phyloP scores from a whole-genome alignment of 2,888 invertebrate genomes.

The Hirudinaria manillensis region DNA sequence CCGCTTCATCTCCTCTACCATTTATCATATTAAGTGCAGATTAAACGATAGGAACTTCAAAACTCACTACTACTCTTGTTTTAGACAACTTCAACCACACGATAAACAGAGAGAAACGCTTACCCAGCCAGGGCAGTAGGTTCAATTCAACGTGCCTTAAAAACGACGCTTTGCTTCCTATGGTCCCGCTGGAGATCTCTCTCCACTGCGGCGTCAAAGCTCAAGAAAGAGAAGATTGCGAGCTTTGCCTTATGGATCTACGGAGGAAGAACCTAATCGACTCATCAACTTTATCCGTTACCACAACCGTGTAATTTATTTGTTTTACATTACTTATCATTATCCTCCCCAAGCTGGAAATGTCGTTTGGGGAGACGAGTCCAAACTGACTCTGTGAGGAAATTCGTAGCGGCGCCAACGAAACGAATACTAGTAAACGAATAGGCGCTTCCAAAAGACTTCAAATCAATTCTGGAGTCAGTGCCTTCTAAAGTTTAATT shows the following conservation, averaged over 20 bases:
- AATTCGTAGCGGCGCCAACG: too few relatives aligned
- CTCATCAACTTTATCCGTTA: not conserved
- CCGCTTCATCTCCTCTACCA: too few relatives aligned
- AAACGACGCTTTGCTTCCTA: not conserved
- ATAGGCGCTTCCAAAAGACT: too few relatives aligned
- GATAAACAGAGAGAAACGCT: conserved; percentile 1
- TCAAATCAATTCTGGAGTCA: too few relatives aligned
- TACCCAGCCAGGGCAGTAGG: not conserved
- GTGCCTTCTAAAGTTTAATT: too few relatives aligned
- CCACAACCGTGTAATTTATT: conserved; percentile 11
- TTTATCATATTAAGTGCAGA: too few relatives aligned
- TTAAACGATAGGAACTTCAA: not conserved
- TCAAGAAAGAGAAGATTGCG: conserved; percentile 7
- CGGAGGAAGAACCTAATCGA: not conserved
- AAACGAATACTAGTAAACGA: too few relatives aligned
- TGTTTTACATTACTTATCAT: not conserved
- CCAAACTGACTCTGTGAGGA: too few relatives aligned
- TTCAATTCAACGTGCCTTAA: conserved; percentile 21
- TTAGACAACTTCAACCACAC: conserved; percentile 11
- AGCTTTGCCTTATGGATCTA: conserved; percentile 13
- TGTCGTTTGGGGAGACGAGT: too few relatives aligned
- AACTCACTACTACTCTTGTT: not conserved
- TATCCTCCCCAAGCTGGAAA: too few relatives aligned
- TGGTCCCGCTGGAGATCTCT: not conserved
- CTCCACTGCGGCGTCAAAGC: not conserved